Evolutionary conservation across 2,113 vertebrate genomes (phyloP).

Genomic region (Bubo bubo): DNA sequence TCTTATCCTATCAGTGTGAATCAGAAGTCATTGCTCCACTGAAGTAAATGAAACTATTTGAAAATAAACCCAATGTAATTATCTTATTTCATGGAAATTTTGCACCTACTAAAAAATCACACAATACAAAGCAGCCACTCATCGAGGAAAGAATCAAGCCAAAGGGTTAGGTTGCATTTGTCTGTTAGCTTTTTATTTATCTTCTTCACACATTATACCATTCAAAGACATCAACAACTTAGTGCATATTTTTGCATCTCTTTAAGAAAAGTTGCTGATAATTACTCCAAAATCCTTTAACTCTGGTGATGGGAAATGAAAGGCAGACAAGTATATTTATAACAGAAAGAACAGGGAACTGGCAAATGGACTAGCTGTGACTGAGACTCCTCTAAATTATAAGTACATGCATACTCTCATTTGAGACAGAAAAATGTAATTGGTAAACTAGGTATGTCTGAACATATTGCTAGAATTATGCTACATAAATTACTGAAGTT

Average conservation of each 20-base stretch:
- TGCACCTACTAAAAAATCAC: neutral
- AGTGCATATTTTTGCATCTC: neutral
- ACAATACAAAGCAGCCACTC: neutral
- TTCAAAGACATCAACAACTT: neutral
- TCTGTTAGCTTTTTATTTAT: neutral
- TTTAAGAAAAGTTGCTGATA: neutral
- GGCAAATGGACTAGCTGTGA: too few relatives aligned
- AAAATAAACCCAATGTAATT: neutral
- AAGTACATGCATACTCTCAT: too few relatives aligned
- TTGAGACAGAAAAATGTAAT: too few relatives aligned
- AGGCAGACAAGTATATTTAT: too few relatives aligned
- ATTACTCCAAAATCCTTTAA: neutral
- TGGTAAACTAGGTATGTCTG: too few relatives aligned
- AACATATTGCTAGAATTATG: too few relatives aligned
- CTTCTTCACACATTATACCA: neutral
- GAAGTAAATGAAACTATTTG: neutral
- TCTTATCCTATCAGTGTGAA: neutral
- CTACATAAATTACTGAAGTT: too few relatives aligned
- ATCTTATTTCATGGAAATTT: neutral
- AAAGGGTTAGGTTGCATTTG: neutral
- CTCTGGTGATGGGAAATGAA: neutral
- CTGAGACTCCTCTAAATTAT: too few relatives aligned
- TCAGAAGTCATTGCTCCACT: neutral
- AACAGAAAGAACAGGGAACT: too few relatives aligned
- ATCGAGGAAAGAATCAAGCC: neutral